Base-by-base conservation (phyloP, 2,888 invertebrate genomes). In the Melolontha melolontha region DNA sequence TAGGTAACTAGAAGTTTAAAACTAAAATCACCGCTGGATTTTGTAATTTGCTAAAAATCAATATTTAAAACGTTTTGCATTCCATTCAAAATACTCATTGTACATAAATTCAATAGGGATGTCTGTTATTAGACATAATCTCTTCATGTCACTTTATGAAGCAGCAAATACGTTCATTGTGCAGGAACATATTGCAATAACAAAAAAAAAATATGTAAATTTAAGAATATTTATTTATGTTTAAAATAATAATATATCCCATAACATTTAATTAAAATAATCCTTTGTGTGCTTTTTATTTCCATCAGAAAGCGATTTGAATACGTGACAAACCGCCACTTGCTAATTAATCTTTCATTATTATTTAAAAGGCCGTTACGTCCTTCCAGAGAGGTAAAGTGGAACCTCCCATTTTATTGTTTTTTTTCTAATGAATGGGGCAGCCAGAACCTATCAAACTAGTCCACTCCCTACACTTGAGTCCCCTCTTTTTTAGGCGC, bases 381-480 rank as follows among this genome's bases (percentile, higher is more conserved):
- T 16, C 49, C 10, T 14, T 47, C 47, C 17, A 47, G 47, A 47
- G 22, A 8, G 34, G 34, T 34, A 10, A 34, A 34, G 34, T 22
- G 17, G 49, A 14, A 49, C 49, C 49, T 49, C 49, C 49, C 49
- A 49, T 49, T 49, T 49, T 49, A 49, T 49, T 49, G 49, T 49
- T 49, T 49, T 49, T 34, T 49, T 49, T 22, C 49, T 49, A 49
- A 49, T 49, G 22, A 49, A 49, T 49, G 22, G 49, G 49, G 49
- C 22, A 11, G 49, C 49, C 8, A 16, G 22, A 49, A 22, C 49
- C 49, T 49, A 49, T 49, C 49, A 17, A 17, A 49, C 14, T 17
- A 22, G 49, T 22, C 17, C 49, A 49, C 49, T 22, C 49, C 49
- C 49, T 49, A 22, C 22, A 49, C 49, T 49, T 49, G 49, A 49